phyloP scores from a whole-genome alignment of 2,888 invertebrate genomes.

The Drosophila sordidula region DNA sequence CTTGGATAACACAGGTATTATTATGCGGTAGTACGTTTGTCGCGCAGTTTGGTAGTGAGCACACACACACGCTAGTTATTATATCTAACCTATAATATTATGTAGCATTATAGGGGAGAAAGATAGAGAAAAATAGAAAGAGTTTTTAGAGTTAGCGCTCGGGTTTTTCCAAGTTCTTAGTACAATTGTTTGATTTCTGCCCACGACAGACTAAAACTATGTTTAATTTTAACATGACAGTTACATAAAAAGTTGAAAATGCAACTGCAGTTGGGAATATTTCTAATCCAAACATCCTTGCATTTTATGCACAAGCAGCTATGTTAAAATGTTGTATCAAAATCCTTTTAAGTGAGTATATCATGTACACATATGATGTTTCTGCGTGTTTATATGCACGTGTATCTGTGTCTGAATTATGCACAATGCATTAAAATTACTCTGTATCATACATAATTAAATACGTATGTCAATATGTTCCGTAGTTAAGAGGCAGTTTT shows the following conservation, averaged over 20 bases:
- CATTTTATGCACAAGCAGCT: slow-evolving; percentile 40
- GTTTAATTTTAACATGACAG: slow-evolving; percentile 54
- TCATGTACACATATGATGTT: slow-evolving; percentile 26
- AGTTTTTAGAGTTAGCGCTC: slow-evolving; percentile 71
- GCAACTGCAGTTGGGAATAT: slow-evolving; percentile 43
- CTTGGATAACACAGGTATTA: slow-evolving; percentile 47
- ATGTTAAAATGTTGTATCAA: slow-evolving; percentile 72
- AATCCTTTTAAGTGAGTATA: slow-evolving; percentile 47
- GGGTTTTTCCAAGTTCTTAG: slow-evolving; percentile 49
- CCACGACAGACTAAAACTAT: slow-evolving; percentile 36
- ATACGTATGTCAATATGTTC: slow-evolving; percentile 15
- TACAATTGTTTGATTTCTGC: slow-evolving; percentile 44
- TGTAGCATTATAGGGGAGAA: slow-evolving; percentile 57
- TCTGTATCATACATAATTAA: slow-evolving; percentile 6
- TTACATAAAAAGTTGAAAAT: slow-evolving; percentile 67
- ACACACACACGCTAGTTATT: slow-evolving; percentile 67
- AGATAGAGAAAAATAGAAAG: slow-evolving; percentile 75
- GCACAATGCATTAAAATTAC: slow-evolving; percentile 26
- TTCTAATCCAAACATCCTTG: slow-evolving; percentile 17
- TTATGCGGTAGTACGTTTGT: slow-evolving; percentile 30
- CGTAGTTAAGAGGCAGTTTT: slow-evolving; percentile 52
- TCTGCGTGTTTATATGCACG: slow-evolving; percentile 7
- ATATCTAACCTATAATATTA: slow-evolving; percentile 82
- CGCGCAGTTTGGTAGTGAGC: slow-evolving; percentile 35
- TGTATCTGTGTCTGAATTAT: slow-evolving; percentile 18